A percentile compares a stretch with the other conserved stretches of the same genome.
Conservation (phyloP, 2,113 vertebrate genomes). For the Lates calcarifer region DNA sequence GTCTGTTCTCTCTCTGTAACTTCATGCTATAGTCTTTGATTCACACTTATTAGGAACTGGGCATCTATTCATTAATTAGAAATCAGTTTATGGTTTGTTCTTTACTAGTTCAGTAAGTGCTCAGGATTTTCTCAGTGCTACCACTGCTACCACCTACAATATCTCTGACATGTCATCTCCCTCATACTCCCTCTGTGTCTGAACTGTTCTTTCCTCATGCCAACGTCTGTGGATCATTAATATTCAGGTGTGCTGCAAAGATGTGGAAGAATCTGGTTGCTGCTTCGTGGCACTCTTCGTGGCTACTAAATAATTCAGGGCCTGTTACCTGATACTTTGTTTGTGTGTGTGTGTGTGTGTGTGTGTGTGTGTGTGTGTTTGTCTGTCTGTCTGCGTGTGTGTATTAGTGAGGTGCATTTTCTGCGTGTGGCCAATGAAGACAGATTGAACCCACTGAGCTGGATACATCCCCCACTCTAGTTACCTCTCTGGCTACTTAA, state of each 20-base stretch:
- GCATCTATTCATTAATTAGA: background rate
- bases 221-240: conserved; percentile 70
- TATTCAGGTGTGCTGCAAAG: conserved; percentile 74
- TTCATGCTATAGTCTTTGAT: background rate
- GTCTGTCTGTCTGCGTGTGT: conserved; percentile 30
- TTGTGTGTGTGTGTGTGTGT: conserved; percentile 14
- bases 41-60: background rate
- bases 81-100: background rate
- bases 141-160: background rate
- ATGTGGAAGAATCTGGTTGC: conserved; percentile 78
- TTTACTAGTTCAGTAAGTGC: background rate
- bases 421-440: conserved; percentile 57
- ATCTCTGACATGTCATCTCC: conserved; percentile 18
- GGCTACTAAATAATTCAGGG: conserved; percentile 84
- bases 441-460: conserved; percentile 75
- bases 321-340: conserved; percentile 70
- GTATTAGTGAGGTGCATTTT: conserved; percentile 21
- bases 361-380: conserved; percentile 23
- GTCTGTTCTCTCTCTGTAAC: background rate
- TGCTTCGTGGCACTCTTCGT: conserved; percentile 59
- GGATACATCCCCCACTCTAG: conserved; percentile 68
- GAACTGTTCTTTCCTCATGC: background rate
- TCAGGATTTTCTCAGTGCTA: background rate
- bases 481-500: conserved; percentile 69
- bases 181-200: background rate